Percentiles rank a stretch among this genome's conserved stretches.
phyloP scores from a whole-genome alignment of 2,113 vertebrate genomes.

The Proteles cristata region DNA sequence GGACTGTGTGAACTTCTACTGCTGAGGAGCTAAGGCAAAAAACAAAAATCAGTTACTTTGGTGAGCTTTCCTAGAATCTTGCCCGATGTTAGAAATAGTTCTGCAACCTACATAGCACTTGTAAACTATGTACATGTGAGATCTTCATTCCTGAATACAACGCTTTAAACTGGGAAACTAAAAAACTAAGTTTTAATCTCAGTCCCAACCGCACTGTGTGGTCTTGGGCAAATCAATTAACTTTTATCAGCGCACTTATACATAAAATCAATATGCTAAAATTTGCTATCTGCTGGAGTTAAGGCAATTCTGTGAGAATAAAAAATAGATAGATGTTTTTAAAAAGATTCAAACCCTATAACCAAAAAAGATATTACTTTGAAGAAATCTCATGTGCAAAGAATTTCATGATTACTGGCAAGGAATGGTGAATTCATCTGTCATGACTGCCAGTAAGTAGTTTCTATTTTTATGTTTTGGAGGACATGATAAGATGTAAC shows the following conservation, averaged over 20 bases:
- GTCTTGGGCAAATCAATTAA: not conserved
- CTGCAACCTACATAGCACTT: not conserved
- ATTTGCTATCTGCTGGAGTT: not conserved
- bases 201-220: not conserved
- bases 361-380: conserved; percentile 40
- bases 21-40: not conserved
- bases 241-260: conserved; percentile 1
- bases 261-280: conserved; percentile 20
- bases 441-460: conserved; percentile 30
- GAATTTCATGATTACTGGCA: conserved; percentile 63
- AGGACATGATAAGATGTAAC: conserved; percentile 51
- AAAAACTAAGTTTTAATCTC: conserved; percentile 13
- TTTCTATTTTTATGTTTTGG: conserved; percentile 60
- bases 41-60: not conserved
- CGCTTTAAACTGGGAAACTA: not conserved
- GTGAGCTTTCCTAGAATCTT: not conserved
- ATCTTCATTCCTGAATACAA: not conserved
- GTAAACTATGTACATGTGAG: not conserved
- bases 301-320: conserved; percentile 1
- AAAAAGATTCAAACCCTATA: not conserved
- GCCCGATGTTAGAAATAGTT: not conserved
- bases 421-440: conserved; percentile 59
- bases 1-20: conserved; percentile 25
- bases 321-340: conserved; percentile 48
- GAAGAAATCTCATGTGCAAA: conserved; percentile 20